Base-by-base conservation (phyloP, 30 jellyfish, hydroid and myxozoan genomes). In the Turritopsis dohrnii region DNA sequence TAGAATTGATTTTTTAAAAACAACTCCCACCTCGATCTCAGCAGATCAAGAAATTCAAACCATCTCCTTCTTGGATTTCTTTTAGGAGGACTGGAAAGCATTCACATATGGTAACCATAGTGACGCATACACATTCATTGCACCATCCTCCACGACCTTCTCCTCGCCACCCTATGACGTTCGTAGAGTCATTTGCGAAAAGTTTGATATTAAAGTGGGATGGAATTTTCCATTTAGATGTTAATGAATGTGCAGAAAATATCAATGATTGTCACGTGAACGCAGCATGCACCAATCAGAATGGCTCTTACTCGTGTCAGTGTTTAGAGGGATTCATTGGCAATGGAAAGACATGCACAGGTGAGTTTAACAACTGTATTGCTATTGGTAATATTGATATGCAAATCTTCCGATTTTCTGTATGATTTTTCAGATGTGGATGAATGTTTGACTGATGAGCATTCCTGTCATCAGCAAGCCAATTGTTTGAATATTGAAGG, bases 321-420 rank as follows among this genome's bases (percentile, higher is more conserved):
- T 88, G 95, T 60, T 69, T 72, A 53, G 24, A 83, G 5, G 96
- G 96, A 22, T 88, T 60, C 54, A 76, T 86, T 9, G 91, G 91
- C 27, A 79, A 77, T 88, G 96, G 96, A 24, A 81, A 16, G 21
- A 65, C 13, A 1, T 88, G 96, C 66, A 24, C 21, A 31, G 93
- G 88, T 79, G 72, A 27, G 75, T 22, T 80, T 52, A 19, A 25
- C 17, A 31, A 69, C 7, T 69, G 16, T 69, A 69, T 69, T 69
- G 7, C 16, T 69, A 27, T 60, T 60, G n/a, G n/a, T n/a, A n/a
- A n/a, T n/a, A n/a, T n/a, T n/a, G n/a, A n/a, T n/a, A n/a, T n/a
- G n/a, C n/a, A n/a, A n/a, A n/a, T n/a, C n/a, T n/a, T n/a, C n/a
- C n/a, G n/a, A n/a, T 41, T 41, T 72, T 17, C 1, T 13, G 24